These are phyloP conservation scores for Laticauda colubrina DNA, from an alignment of 2,113 vertebrate genomes.

Conservation along the genomic window DNA sequence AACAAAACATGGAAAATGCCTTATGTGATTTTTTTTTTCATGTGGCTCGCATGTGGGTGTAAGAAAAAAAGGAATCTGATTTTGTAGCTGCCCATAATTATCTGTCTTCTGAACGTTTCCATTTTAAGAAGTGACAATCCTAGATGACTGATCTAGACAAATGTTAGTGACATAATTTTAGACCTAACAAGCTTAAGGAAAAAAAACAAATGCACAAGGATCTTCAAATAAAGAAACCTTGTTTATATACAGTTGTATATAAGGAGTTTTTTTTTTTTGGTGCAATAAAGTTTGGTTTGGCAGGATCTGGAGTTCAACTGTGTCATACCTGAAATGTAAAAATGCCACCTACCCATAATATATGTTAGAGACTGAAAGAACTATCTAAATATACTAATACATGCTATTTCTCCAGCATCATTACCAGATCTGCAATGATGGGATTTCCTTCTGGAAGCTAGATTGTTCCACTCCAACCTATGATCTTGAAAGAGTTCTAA, in stretches of 20 bases:
- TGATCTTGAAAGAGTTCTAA: background rate
- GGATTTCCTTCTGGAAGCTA: background rate
- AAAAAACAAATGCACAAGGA: slow-evolving; percentile 71
- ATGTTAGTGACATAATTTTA: slow-evolving; percentile 64
- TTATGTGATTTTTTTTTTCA: slow-evolving; percentile 59
- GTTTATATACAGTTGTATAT: slow-evolving; percentile 75
- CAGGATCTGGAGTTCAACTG: slow-evolving; percentile 63
- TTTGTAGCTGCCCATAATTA: slow-evolving; percentile 57
- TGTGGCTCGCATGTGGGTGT: slow-evolving; percentile 53
- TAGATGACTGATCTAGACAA: slow-evolving; percentile 55
- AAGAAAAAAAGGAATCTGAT: slow-evolving; percentile 55
- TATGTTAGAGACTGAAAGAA: background rate
- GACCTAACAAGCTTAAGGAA: slow-evolving; percentile 55
- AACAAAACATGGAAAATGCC: slow-evolving; percentile 55
- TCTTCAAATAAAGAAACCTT: slow-evolving; percentile 65
- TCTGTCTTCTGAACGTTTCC: slow-evolving; percentile 68
- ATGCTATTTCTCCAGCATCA: background rate
- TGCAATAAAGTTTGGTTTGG: slow-evolving; percentile 83
- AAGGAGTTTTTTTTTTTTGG: slow-evolving; percentile 60
- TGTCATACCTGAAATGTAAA: background rate
- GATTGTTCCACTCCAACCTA: background rate
- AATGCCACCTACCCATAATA: background rate
- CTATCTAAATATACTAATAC: background rate
- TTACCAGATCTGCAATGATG: background rate
- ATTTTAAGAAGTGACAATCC: slow-evolving; percentile 75